Percentiles rank a stretch among this genome's conserved stretches.
phyloP scores from a whole-genome alignment of 1,140 invertebrate species.

The Cataglyphis hispanica region DNA sequence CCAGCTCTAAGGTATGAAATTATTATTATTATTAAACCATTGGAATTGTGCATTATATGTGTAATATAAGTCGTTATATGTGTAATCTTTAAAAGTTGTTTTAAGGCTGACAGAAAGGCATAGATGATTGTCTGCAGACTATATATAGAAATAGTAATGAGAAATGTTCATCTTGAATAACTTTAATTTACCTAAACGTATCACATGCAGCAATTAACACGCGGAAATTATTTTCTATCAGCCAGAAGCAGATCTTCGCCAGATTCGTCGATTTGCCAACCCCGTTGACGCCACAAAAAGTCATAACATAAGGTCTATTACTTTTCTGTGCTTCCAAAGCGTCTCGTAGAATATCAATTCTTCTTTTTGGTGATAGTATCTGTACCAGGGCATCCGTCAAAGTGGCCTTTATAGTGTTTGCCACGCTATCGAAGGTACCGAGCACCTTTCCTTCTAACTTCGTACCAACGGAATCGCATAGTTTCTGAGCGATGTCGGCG shows the following conservation, averaged over 20 bases:
- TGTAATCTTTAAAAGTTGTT: too few relatives aligned
- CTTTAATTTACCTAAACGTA: conserved; percentile 91
- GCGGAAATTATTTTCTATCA: conserved; percentile 98
- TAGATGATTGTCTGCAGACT: too few relatives aligned
- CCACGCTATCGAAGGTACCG: conserved; percentile 97
- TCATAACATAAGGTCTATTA: conserved; percentile 96
- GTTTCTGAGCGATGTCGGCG: conserved; percentile 96
- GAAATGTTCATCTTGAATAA: not conserved
- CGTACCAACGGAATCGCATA: conserved; percentile 97
- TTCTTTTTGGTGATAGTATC: conserved; percentile 97
- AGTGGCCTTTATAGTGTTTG: conserved; percentile 93
- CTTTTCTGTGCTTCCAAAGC: conserved; percentile 95
- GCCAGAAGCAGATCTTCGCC: conserved; percentile 99
- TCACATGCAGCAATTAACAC: conserved; percentile 99
- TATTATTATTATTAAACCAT: conserved; percentile 2
- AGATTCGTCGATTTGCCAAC: conserved; percentile 99
- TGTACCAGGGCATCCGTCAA: conserved; percentile 95
- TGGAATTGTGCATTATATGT: conserved; percentile 1
- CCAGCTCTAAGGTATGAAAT: conserved; percentile 91
- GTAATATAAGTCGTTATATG: too few relatives aligned
- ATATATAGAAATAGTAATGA: too few relatives aligned
- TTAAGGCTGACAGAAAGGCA: too few relatives aligned
- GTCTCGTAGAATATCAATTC: conserved; percentile 98
- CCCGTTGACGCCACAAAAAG: conserved; percentile 99
- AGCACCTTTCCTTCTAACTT: conserved; percentile 98